Evolutionary conservation across 2,888 invertebrate species (phyloP).

Genomic region (Caenorhabditis sp.): DNA sequence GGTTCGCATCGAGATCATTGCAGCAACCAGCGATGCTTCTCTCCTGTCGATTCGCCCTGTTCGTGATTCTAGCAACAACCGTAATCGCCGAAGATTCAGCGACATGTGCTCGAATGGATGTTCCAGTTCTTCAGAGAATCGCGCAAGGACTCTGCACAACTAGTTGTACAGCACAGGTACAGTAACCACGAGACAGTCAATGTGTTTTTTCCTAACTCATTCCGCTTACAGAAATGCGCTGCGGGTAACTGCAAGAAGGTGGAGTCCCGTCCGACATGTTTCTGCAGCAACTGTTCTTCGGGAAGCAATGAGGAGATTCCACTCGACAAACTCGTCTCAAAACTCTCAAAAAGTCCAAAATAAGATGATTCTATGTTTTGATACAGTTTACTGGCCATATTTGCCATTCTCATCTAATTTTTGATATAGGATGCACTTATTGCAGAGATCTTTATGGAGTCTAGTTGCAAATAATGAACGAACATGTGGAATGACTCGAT

Average conservation of each 20-base stretch:
- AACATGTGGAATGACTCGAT: too few species aligned
- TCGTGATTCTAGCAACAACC: neutral
- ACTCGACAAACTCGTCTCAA: neutral
- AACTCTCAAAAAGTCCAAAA: constrained; percentile 21
- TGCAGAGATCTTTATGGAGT: too few species aligned
- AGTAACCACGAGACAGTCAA: too few species aligned
- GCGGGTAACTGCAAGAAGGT: constrained; percentile 37
- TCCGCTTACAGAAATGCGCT: constrained; percentile 11
- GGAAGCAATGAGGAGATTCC: neutral
- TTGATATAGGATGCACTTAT: too few species aligned
- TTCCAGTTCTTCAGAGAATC: constrained; percentile 37
- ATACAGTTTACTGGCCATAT: too few species aligned
- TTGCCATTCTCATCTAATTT: too few species aligned
- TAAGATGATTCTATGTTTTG: constrained; percentile 7
- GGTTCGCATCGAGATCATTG: constrained; percentile 21
- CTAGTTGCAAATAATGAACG: too few species aligned
- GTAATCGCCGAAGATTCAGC: constrained; percentile 18
- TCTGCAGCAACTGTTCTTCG: constrained; percentile 11
- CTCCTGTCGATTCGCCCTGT: neutral
- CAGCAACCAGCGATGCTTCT: constrained; percentile 36
- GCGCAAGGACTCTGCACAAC: constrained; percentile 52
- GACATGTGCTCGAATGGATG: constrained; percentile 57
- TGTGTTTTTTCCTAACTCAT: neutral
- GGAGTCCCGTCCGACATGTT: constrained; percentile 21
- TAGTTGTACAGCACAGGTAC: constrained; percentile 49